Evolutionary conservation across 2,888 invertebrate genomes (phyloP).

Genomic region (Malthinus seriepunctatus): DNA sequence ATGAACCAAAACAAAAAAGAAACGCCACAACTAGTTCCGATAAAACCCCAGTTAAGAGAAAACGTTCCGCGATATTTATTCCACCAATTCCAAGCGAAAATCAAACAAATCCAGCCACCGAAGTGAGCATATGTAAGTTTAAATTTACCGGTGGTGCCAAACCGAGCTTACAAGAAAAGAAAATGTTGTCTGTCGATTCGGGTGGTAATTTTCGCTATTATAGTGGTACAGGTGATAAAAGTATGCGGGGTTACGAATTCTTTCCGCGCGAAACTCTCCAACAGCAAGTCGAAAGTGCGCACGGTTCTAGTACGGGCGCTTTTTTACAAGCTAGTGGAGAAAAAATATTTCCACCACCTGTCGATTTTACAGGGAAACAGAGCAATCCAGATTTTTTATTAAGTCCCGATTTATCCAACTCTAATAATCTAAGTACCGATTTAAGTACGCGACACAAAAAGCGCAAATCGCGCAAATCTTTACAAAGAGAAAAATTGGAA

Average conservation of each 20-base stretch:
- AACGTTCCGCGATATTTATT: conserved; percentile 82
- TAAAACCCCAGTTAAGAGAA: conserved; percentile 66
- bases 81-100: conserved; percentile 79
- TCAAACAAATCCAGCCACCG: conserved; percentile 76
- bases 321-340: conserved; percentile 60
- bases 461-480: conserved; percentile 78
- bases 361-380: conserved; percentile 45
- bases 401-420: conserved; percentile 45
- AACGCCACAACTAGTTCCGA: conserved; percentile 50
- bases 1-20: conserved; percentile 52
- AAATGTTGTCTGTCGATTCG: conserved; percentile 87
- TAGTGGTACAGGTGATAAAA: conserved; percentile 82
- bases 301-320: conserved; percentile 58
- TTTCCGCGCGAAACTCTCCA: conserved; percentile 72
- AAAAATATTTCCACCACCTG: conserved; percentile 53
- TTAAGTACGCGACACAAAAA: conserved; percentile 58
- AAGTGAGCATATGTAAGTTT: conserved; percentile 85
- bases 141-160: conserved; percentile 92
- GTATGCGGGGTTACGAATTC: conserved; percentile 76
- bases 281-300: conserved; percentile 61
- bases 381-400: conserved; percentile 47
- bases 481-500: conserved; percentile 85
- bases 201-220: conserved; percentile 86
- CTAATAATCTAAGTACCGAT: conserved; percentile 38
- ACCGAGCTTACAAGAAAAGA: conserved; percentile 87